Conservation (phyloP, 2,888 invertebrate genomes). For the Trachelus tabidus region DNA sequence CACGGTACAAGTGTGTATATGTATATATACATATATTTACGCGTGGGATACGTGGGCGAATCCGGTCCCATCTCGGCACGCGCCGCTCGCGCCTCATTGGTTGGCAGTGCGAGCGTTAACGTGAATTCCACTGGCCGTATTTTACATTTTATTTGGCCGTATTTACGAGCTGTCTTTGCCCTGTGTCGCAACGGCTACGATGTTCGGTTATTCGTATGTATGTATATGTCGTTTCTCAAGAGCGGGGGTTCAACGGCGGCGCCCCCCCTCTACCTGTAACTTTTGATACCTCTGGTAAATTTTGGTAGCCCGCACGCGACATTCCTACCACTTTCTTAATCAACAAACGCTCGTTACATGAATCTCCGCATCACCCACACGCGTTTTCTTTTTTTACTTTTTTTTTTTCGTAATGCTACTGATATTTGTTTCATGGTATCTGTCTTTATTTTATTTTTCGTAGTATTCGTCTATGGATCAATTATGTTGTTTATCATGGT, state of each 20-base stretch:
- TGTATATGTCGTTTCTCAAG: neutral
- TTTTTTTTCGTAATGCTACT: neutral
- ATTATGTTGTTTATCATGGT: no score
- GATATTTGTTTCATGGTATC: no score
- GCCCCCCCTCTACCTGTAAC: neutral
- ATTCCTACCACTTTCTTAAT: conserved; percentile 3
- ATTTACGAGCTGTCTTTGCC: neutral
- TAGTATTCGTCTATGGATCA: no score
- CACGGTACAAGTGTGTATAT: neutral
- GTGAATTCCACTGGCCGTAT: neutral
- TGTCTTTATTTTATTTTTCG: no score
- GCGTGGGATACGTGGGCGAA: conserved; percentile 12
- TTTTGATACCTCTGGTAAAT: neutral
- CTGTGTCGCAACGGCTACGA: neutral
- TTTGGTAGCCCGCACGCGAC: neutral
- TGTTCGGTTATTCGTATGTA: neutral
- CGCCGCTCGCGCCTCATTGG: conserved; percentile 23
- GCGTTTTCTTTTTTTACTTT: neutral
- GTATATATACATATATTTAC: neutral
- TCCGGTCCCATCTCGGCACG: conserved; percentile 17
- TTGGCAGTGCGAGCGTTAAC: neutral
- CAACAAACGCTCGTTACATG: neutral
- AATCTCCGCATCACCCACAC: neutral
- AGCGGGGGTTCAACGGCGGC: neutral
- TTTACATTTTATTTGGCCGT: neutral